Base-by-base conservation (phyloP, 1,140 invertebrate species). In the Macrostomum lignano region DNA sequence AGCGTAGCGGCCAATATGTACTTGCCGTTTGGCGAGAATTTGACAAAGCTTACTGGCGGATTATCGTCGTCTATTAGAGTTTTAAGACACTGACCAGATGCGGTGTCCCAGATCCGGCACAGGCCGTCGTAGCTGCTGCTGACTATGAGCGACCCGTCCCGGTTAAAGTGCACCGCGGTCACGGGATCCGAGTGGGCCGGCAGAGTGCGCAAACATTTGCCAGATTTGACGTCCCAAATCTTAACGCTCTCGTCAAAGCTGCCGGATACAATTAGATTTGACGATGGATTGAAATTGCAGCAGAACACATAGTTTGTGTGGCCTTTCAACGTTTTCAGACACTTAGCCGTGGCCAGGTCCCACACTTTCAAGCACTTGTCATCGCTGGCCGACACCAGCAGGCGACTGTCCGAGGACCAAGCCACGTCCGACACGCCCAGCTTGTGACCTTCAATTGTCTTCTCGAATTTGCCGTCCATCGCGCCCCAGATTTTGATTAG, bases 271-370 rank as follows among this genome's bases (percentile, higher is more conserved):
- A 93, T 84, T 23, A 98, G 65, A 64, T 96, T 98, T 21, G 82
- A 94, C 60, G 96, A 88, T 41, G 88, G 88, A 62, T 98, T 98
- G 53, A 98, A 98, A 62, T 93, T 94, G 54, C 86, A 96, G 52
- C 88, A 98, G 57, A 99, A 99, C 0, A 98, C 91, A 61, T 98
- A 98, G 58, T 98, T 98, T 58, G 79, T 88, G 52, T 98, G 91
- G 17, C 91, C 88, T 61, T 96, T 96, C 14, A 98, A 60, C 0
- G 88, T 96, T 62, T 96, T 98, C 41, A 94, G 62, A 62, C 82
- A 91, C 66, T 94, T 96, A 63, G 73, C 71, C 24, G 77, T 78
- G 52, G 73, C 76, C 33, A 94, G 62, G 61, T 96, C 86, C 82
- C 84, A 96, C 29, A 98, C 79, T 67, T 94, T 96, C 23, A 98